Base-by-base conservation (phyloP, 2,113 vertebrate species). In the Bubo blakistoni region DNA sequence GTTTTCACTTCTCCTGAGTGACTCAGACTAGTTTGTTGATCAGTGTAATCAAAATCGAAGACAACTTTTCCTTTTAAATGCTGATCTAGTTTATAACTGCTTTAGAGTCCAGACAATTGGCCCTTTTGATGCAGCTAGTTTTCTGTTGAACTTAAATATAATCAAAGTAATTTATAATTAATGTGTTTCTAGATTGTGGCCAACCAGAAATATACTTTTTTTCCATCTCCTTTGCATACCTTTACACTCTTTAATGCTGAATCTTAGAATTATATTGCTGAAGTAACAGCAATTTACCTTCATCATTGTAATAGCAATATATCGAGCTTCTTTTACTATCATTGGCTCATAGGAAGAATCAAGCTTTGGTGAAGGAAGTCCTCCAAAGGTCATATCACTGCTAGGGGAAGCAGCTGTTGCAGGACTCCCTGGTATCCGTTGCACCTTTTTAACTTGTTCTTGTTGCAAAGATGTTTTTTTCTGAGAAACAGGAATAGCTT, bases 251-350 rank as follows among this genome's bases (percentile, higher is more conserved):
- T 32, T 7, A 85, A 70, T 52, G 42, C 3, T 24, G 18, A 49
- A 57, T 86, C 52, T 34, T 29, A 26, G 0, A 81, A 13, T 38
- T 59, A 51, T 3, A 69, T 20, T 58, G 38, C 24, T 49, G 36
- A 78, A 81, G 69, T 18, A 18, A 14, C 65, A 71, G 16, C 24
- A 54, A 77, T 93, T 96, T 97, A 99, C 99, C 99, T 99, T 99
- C 99, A 99, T 99, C 99, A 99, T 99, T 85, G 99, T 99, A 95
- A 99, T 99, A 65, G 99, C 99, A 95, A 99, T 99, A 86, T 99
- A 99, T 34, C 99, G 98, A 62, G 99, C 99, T 96, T 99, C 99
- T 94, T 99, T 99, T 80, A 99, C 99, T 38, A 99, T 99, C 99
- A 99, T 99, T 62, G 99, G 99, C 88, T 99, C 99, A 51, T 99